Evolutionary conservation across 30 jellyfish, hydroid and myxozoan genomes (phyloP), one percentile per base, ranked within the genome.

Genomic region (Cassiopea xamachana): DNA sequence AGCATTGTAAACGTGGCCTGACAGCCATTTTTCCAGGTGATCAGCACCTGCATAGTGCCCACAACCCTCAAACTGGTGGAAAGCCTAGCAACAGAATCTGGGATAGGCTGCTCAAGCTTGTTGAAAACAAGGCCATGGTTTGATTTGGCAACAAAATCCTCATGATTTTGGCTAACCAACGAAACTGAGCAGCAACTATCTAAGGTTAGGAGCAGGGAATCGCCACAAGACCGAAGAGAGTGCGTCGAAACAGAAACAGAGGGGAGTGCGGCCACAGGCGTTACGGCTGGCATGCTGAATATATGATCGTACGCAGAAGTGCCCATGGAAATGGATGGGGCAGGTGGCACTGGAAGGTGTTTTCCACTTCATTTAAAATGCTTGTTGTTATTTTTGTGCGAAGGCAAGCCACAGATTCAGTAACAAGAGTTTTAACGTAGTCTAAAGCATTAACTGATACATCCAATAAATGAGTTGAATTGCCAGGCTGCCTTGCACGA

Each of bases 151-250:
- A 58, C 83, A n/a, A 10, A n/a, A 6, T 77, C 83, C 46, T 83
- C 93, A 47, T 75, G 93, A 0, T 86, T 75, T 86, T 86, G 77
- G 60, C 88, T 86, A 44, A 86, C 89, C 18, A 75, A 49, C 1
- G 88, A 86, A 2, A 77, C 89, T 0, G 93, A 86, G 55, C 93
- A 86, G 83, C 93, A 86, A 16, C 83, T 86, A 68, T 86, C 92
- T 2, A 71, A 61, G 78, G 92, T 79, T 48, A 84, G 48, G 92
- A 85, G 73, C 69, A 73, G 81, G 87, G 58, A 60, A 76, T 81
- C 67, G 81, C 93, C 16, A 81, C 93, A 45, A 88, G 73, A 18
- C 48, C 18, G 62, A 85, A 43, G 46, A 69, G 73, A 16, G 93
- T 73, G 93, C 73, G 73, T 81, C 48, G 61, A 10, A 27, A 69